Conservation (phyloP, 2,888 invertebrate species). For the Lithophane semibrunnea region DNA sequence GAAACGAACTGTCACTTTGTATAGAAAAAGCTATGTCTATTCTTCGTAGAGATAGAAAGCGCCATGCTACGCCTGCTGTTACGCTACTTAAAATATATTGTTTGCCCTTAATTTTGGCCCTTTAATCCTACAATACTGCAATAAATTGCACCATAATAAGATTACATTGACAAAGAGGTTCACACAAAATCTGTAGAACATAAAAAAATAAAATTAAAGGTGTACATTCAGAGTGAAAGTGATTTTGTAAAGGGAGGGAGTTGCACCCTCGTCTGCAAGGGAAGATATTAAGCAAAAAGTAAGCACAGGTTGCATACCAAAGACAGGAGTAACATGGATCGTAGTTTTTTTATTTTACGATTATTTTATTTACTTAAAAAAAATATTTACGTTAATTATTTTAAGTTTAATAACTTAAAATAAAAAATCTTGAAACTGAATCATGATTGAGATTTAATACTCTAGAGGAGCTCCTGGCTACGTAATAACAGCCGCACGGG, state of each 20-base stretch:
- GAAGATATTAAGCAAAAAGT: slow-evolving; percentile 85
- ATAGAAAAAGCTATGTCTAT: too few species aligned
- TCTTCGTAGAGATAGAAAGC: too few species aligned
- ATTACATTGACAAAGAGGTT: slow-evolving; percentile 45
- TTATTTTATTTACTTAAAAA: too few species aligned
- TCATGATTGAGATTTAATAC: too few species aligned
- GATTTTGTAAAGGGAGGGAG: slow-evolving; percentile 81
- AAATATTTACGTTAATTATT: too few species aligned
- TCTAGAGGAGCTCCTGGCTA: too few species aligned
- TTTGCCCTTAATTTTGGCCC: not conserved
- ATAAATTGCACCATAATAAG: slow-evolving; percentile 38
- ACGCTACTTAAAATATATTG: too few species aligned
- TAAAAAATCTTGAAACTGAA: too few species aligned
- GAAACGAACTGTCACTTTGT: too few species aligned
- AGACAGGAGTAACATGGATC: slow-evolving; percentile 44
- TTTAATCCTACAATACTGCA: slow-evolving; percentile 16
- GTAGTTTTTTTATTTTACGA: not conserved
- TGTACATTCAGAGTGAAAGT: slow-evolving; percentile 84
- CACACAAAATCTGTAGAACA: slow-evolving; percentile 52
- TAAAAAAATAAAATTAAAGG: slow-evolving; percentile 71
- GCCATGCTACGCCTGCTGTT: too few species aligned
- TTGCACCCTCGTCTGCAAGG: slow-evolving; percentile 85
- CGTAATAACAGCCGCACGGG: too few species aligned
- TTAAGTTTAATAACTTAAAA: too few species aligned
- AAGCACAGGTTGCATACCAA: slow-evolving; percentile 69